Evolutionary conservation across 2,113 vertebrate species (phyloP), one percentile per base, ranked within the genome.

Genomic region (Seriola dumerili): DNA sequence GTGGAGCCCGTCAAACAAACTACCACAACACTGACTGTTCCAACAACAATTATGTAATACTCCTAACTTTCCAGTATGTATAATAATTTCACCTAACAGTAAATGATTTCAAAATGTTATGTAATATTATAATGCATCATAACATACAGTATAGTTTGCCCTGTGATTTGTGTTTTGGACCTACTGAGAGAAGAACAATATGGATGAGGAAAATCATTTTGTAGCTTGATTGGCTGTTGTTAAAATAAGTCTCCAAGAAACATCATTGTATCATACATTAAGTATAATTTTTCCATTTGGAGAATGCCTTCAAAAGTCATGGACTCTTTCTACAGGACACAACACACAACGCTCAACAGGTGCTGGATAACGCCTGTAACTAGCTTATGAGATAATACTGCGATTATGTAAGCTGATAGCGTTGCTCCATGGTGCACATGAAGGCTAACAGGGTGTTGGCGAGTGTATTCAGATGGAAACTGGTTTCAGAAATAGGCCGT

Each of bases 341-440:
- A 65, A 19, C 59, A 67, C 62, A 44, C 42, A 29, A 0, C 2
- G 14, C 23, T 32, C 19, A 32, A 17, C 59, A 46, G 59, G 16
- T 40, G 73, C 58, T 50, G 71, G 83, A 50, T 48, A 68, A 72
- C 25, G 29, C 63, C 48, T 40, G 11, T 46, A 72, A 72, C 75
- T 38, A 38, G 76, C 72, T 80, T 29, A 70, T 58, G 46, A 72
- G 78, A 76, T 83, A 86, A 83, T 62, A 54, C 36, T 23, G 73
- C 44, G 85, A 78, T 88, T 87, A 76, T 71, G 80, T 85, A 88
- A 91, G 78, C 78, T 73, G 80, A 62, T 72, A 32, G 19, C 8
- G 48, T 65, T 8, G 68, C 69, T 79, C 63, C 62, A 34, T 17
- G 42, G 70, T 54, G 68, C 78, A 57, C 29, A 34, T 42, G 63